Evolutionary conservation across 2,113 vertebrate genomes (phyloP).

Genomic region (Marcusenius ussheri): DNA sequence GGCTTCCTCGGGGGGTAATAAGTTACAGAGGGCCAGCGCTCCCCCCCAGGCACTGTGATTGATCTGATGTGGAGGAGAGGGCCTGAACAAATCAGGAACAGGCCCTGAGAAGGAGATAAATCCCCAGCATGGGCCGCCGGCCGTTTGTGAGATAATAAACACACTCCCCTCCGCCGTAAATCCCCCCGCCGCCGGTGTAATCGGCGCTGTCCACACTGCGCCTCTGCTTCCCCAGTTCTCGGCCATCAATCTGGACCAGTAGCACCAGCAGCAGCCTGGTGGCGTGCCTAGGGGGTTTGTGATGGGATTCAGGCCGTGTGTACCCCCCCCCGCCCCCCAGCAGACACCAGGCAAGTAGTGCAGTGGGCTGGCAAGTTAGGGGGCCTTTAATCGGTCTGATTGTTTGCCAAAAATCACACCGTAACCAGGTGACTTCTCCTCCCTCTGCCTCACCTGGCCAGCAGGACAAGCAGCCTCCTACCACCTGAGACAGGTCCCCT

Average conservation of each 20-base stretch:
- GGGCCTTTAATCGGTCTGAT: background rate
- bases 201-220: background rate
- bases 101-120: slow-evolving; percentile 59
- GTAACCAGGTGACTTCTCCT: background rate
- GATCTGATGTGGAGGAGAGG: slow-evolving; percentile 43
- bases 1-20: slow-evolving; percentile 30
- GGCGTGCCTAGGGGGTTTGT: background rate
- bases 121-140: slow-evolving; percentile 52
- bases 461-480: background rate
- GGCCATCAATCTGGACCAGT: slow-evolving; percentile 22
- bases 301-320: background rate
- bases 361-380: slow-evolving; percentile 1
- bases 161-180: slow-evolving; percentile 49
- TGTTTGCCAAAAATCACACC: background rate
- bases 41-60: slow-evolving; percentile 36
- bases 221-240: slow-evolving; percentile 5
- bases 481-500: background rate
- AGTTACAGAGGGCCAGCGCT: slow-evolving; percentile 24
- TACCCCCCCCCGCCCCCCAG: background rate
- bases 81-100: slow-evolving; percentile 58
- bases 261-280: background rate
- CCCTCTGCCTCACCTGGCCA: background rate
- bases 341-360: background rate
- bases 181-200: slow-evolving; percentile 24
- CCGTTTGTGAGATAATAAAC: slow-evolving; percentile 66